Conservation (phyloP, 1,140 invertebrate genomes). For the Bradysia coprophila region DNA sequence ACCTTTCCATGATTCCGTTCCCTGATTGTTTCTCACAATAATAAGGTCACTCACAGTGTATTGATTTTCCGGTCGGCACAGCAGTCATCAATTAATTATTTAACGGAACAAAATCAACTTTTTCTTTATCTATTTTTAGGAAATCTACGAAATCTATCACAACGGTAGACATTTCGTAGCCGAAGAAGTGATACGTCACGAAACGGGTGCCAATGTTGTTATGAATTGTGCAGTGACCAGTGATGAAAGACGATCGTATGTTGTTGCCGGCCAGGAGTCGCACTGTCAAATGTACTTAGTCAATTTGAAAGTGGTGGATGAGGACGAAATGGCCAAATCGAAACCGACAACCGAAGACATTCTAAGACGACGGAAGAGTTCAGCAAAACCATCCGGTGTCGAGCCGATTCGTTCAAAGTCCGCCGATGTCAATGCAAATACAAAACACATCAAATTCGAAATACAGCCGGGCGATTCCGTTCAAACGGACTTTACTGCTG, state of each 20-base stretch:
- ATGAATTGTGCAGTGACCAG: constrained; percentile 71
- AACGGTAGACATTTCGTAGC: constrained; percentile 62
- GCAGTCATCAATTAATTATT: too few relatives aligned
- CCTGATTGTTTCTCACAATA: background rate
- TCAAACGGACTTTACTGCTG: constrained; percentile 48
- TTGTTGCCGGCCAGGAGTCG: constrained; percentile 82
- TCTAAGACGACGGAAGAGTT: background rate
- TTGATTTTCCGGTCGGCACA: too few relatives aligned
- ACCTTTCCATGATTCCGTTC: background rate
- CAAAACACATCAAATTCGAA: constrained; percentile 34
- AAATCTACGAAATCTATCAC: constrained; percentile 79
- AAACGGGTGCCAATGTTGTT: constrained; percentile 73
- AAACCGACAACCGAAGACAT: background rate
- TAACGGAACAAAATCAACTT: too few relatives aligned
- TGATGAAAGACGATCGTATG: constrained; percentile 46
- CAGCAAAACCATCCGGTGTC: background rate
- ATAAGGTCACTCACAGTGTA: background rate
- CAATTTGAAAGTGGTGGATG: constrained; percentile 41
- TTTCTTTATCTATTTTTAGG: constrained; percentile 35
- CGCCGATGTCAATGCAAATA: background rate
- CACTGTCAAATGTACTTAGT: constrained; percentile 79
- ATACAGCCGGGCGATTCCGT: constrained; percentile 55
- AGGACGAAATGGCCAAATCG: constrained; percentile 2
- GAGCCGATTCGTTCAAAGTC: background rate
- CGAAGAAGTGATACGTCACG: constrained; percentile 69